Evolutionary conservation across 1,140 invertebrate species (phyloP).

Genomic region (Orchestia grillus): DNA sequence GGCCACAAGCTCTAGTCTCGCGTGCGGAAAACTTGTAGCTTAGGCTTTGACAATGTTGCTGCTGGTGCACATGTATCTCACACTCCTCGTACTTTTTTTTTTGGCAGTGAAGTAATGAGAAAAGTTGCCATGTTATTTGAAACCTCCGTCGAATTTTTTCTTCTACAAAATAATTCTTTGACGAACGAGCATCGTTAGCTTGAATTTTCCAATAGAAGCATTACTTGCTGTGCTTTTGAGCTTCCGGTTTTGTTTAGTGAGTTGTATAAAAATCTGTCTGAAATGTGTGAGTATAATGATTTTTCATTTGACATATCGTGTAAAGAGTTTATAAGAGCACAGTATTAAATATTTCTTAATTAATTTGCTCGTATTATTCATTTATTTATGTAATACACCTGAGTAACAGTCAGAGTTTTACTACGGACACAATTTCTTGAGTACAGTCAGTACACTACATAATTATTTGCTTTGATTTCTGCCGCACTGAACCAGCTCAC

Average conservation of each 20-base stretch:
- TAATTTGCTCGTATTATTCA: background rate
- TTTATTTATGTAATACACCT: background rate
- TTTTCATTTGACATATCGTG: background rate
- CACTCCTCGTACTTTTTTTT: background rate
- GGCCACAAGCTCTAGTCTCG: background rate
- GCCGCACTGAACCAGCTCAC: background rate
- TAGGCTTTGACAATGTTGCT: background rate
- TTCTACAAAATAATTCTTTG: background rate
- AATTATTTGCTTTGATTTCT: background rate
- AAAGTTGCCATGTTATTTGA: background rate
- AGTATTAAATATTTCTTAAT: background rate
- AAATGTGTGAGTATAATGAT: background rate
- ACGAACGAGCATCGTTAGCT: background rate
- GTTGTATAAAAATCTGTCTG: background rate
- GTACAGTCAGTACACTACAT: background rate
- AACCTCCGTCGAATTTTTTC: background rate
- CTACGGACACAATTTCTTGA: background rate
- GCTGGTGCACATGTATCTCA: background rate
- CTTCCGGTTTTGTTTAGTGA: background rate
- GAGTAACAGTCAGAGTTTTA: background rate
- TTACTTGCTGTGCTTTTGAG: background rate
- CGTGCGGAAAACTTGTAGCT: background rate
- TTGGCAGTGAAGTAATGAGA: background rate
- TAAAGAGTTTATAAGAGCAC: background rate
- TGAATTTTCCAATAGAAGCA: background rate